These are phyloP conservation scores for Mylabris sibirica DNA, from an alignment of 2,888 invertebrate genomes.

Conservation along the genomic window DNA sequence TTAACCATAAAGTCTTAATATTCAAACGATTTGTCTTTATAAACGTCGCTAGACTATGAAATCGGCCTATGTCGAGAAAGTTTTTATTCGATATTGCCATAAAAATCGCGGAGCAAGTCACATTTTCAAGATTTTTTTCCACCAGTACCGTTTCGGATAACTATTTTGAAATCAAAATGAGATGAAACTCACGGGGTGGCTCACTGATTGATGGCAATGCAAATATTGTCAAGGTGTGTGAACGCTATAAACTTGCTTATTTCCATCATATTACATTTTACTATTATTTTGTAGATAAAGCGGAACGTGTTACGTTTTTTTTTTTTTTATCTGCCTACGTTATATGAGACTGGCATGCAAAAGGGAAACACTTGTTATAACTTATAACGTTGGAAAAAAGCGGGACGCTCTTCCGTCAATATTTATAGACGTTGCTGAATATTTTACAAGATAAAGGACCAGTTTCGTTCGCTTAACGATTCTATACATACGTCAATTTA, in stretches of 20 bases:
- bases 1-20: slow-evolving; percentile 2
- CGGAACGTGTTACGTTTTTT: slow-evolving; percentile 19
- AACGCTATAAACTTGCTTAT: slow-evolving; percentile 20
- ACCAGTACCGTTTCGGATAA: neutral
- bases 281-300: slow-evolving; percentile 24
- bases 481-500: slow-evolving; percentile 37
- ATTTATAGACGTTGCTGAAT: slow-evolving; percentile 39
- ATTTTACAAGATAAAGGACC: slow-evolving; percentile 40
- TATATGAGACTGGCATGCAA: slow-evolving; percentile 28
- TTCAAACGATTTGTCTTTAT: slow-evolving; percentile 7
- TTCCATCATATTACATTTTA: slow-evolving; percentile 20
- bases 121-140: neutral
- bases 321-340: slow-evolving; percentile 33
- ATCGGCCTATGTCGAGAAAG: neutral
- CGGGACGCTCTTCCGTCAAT: slow-evolving; percentile 36
- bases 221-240: neutral
- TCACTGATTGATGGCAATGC: neutral
- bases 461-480: slow-evolving; percentile 27
- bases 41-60: neutral
- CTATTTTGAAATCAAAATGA: neutral
- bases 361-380: slow-evolving; percentile 36
- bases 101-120: neutral
- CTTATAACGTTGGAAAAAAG: slow-evolving; percentile 31
- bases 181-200: neutral
- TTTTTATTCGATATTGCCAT: neutral